A percentile compares a stretch with the other conserved stretches of the same genome.
These are phyloP conservation scores for Hylyphantes graminicola DNA, from an alignment of 1,140 invertebrate genomes.

Conservation along the genomic window DNA sequence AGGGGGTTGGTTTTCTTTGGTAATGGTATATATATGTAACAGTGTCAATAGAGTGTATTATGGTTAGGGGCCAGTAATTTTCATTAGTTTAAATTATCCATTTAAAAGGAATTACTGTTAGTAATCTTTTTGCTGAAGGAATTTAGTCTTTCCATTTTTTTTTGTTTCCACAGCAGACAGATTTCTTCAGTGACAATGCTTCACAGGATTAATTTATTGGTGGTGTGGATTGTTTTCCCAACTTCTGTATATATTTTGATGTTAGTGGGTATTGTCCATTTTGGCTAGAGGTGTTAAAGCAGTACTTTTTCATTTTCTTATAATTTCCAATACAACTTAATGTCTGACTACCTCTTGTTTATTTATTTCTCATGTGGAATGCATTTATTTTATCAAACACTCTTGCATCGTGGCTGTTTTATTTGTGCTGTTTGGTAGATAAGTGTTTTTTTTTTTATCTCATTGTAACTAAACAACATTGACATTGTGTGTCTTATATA, in stretches of 20 bases:
- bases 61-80: constrained; percentile 47
- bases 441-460: constrained; percentile 49
- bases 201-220: constrained; percentile 44
- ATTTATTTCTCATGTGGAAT: constrained; percentile 58
- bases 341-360: constrained; percentile 59
- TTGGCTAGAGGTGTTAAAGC: constrained; percentile 36
- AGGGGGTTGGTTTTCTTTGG: constrained; percentile 24
- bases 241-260: constrained; percentile 58
- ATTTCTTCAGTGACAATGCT: constrained; percentile 22
- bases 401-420: constrained; percentile 30
- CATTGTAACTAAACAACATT: constrained; percentile 28
- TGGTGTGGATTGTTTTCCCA: constrained; percentile 27
- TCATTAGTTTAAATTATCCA: background rate
- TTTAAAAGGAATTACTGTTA: constrained; percentile 29
- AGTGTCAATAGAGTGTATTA: constrained; percentile 23
- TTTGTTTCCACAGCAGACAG: constrained; percentile 28
- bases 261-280: constrained; percentile 57
- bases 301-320: constrained; percentile 31
- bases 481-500: background rate
- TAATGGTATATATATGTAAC: constrained; percentile 2
- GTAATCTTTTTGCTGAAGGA: constrained; percentile 23
- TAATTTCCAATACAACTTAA: constrained; percentile 55
- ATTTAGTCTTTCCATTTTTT: constrained; percentile 46
- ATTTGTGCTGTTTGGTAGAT: constrained; percentile 44
- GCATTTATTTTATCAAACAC: constrained; percentile 56